These are phyloP conservation scores for Orthosia gracilis DNA, from an alignment of 2,888 invertebrate genomes.

Conservation along the genomic window DNA sequence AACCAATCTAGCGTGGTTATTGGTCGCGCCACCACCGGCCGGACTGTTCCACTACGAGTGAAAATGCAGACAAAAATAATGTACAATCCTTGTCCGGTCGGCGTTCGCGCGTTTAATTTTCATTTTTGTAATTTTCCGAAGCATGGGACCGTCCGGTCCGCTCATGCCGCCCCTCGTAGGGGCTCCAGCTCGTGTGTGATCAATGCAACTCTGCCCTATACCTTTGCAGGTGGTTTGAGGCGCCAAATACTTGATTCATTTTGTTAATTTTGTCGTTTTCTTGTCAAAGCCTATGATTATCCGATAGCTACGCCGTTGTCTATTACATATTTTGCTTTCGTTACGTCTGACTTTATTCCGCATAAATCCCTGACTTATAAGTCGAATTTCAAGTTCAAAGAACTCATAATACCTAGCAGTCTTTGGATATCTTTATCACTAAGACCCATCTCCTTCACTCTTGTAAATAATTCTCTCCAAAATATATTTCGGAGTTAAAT, in stretches of 20 bases:
- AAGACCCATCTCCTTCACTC: conserved; percentile 87
- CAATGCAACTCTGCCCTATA: conserved; percentile 70
- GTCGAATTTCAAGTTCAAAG: conserved; percentile 86
- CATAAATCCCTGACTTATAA: conserved; percentile 86
- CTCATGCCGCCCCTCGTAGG: conserved; percentile 70
- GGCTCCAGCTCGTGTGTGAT: conserved; percentile 63
- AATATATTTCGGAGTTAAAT: conserved; percentile 89
- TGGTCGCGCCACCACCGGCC: conserved; percentile 60
- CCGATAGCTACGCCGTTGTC: conserved; percentile 81
- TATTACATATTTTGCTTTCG: conserved; percentile 81
- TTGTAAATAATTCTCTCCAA: conserved; percentile 91
- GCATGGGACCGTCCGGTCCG: conserved; percentile 70
- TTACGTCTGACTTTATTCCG: conserved; percentile 85
- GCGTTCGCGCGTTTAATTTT: conserved; percentile 52
- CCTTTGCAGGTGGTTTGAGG: conserved; percentile 71
- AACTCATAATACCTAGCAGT: conserved; percentile 90
- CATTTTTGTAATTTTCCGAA: conserved; percentile 66
- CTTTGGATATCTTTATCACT: conserved; percentile 90
- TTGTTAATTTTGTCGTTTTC: conserved; percentile 74
- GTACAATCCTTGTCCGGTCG: conserved; percentile 34
- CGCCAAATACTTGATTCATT: conserved; percentile 78
- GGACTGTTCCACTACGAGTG: conserved; percentile 49
- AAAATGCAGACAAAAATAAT: conserved; percentile 58
- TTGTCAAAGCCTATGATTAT: conserved; percentile 82
- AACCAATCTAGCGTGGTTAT: conserved; percentile 75